These are phyloP conservation scores for Pegoplata infirma DNA, from an alignment of 2,888 invertebrate genomes.

Conservation along the genomic window DNA sequence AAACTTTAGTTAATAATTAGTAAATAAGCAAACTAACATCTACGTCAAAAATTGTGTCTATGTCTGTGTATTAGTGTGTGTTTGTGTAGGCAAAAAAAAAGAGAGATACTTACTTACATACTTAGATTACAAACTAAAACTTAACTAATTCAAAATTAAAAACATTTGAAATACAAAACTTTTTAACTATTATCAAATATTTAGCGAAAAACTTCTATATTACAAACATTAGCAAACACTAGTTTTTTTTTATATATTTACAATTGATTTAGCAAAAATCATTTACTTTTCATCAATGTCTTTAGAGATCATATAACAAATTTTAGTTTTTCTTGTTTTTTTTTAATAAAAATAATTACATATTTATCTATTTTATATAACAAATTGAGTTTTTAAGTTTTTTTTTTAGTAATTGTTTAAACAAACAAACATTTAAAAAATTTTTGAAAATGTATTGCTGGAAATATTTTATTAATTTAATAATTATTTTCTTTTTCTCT, in stretches of 20 bases:
- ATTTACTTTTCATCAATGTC: not conserved
- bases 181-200: not conserved
- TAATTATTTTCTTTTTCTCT: slow-evolving; percentile 75
- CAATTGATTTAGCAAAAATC: not conserved
- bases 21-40: slow-evolving; percentile 31
- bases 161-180: not conserved
- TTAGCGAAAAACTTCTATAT: not conserved
- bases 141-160: no score
- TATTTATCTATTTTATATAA: not conserved
- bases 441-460: no score
- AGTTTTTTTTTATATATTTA: not conserved
- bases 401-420: slow-evolving; percentile 33
- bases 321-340: not conserved
- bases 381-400: slow-evolving; percentile 8
- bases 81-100: slow-evolving; percentile 50
- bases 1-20: slow-evolving; percentile 40
- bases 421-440: slow-evolving; percentile 20
- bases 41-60: slow-evolving; percentile 24
- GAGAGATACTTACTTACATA: slow-evolving; percentile 22
- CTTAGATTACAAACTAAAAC: no score
- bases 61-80: slow-evolving; percentile 49
- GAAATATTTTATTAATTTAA: slow-evolving; percentile 40
- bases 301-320: not conserved
- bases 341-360: slow-evolving; percentile 6
- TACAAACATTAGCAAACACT: not conserved